Conservation (phyloP, 2,113 vertebrate genomes). For the Rhabdomys dilectus region DNA sequence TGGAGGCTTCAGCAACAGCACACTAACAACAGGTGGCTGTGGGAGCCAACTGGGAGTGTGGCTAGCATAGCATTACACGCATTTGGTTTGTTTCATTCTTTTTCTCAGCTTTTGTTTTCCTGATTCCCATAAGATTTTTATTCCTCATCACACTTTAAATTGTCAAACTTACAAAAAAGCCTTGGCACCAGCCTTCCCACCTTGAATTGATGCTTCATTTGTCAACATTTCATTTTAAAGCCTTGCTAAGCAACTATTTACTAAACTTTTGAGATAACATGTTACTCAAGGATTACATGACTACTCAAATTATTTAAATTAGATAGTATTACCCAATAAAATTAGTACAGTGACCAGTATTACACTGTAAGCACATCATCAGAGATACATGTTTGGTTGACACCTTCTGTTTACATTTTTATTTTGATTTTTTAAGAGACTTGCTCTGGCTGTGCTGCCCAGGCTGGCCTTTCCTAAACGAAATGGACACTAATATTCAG, state of each 20-base stretch:
- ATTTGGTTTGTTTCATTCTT: constrained; percentile 5
- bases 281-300: not conserved
- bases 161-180: constrained; percentile 10
- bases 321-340: not conserved
- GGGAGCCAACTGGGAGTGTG: constrained; percentile 25
- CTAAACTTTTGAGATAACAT: constrained; percentile 17
- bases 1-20: not conserved
- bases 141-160: constrained; percentile 41
- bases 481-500: constrained; percentile 9
- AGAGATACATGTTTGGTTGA: not conserved
- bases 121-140: not conserved
- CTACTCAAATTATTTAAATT: constrained; percentile 49
- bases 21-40: not conserved
- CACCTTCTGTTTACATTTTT: not conserved
- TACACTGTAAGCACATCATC: not conserved
- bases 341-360: constrained; percentile 31
- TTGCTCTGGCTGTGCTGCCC: not conserved
- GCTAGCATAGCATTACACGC: not conserved
- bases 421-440: not conserved
- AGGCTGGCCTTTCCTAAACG: not conserved
- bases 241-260: not conserved
- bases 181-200: not conserved
- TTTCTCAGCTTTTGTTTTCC: constrained; percentile 21
- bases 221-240: constrained; percentile 46
- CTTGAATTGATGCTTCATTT: not conserved